phyloP scores from a whole-genome alignment of 2,113 vertebrate species.

The Stomatorhinus ivindoensis region DNA sequence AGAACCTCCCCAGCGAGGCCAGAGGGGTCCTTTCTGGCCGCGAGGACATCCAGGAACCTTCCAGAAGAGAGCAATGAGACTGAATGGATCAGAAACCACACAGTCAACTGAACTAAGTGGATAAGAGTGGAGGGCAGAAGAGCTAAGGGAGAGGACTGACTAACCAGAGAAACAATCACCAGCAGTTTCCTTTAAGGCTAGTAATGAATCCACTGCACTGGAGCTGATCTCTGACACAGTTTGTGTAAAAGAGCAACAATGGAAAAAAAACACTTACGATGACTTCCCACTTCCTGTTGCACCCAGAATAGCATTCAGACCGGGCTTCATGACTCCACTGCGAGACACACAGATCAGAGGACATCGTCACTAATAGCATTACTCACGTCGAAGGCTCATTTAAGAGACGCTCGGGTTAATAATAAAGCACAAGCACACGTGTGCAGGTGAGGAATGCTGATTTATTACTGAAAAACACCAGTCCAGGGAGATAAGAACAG shows the following conservation, averaged over 20 bases:
- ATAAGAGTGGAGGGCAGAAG: not conserved
- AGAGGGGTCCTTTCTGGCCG: conserved; percentile 68
- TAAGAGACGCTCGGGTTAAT: not conserved
- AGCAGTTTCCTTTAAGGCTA: not conserved
- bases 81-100: not conserved
- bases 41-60: conserved; percentile 72
- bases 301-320: conserved; percentile 90
- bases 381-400: not conserved
- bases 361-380: not conserved
- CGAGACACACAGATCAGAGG: conserved; percentile 35
- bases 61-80: conserved; percentile 32
- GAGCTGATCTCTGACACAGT: not conserved
- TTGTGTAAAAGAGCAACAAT: not conserved
- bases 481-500: not conserved
- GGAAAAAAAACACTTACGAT: conserved; percentile 72
- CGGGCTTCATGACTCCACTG: conserved; percentile 93
- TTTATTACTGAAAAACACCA: not conserved
- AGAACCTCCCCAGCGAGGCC: conserved; percentile 74
- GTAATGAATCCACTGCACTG: not conserved
- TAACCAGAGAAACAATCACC: not conserved
- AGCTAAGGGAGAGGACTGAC: not conserved
- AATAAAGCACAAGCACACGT: not conserved
- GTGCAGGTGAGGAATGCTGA: not conserved
- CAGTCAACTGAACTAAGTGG: not conserved
- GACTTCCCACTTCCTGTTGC: conserved; percentile 94